Evolutionary conservation across 2,113 vertebrate species (phyloP), one percentile per base, ranked within the genome.

Genomic region (Ammodytes marinus): DNA sequence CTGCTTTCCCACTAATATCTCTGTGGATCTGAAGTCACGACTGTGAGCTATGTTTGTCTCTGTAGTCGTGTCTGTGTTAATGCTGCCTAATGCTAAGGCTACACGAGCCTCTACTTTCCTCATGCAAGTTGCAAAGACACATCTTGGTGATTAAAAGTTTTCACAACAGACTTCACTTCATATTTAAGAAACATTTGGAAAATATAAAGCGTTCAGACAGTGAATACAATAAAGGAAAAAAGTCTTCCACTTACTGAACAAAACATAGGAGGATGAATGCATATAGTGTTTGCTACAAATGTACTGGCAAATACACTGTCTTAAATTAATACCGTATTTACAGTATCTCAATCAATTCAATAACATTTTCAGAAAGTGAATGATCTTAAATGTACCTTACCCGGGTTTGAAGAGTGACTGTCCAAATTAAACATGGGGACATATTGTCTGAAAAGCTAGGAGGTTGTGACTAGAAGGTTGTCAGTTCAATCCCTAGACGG

Each of bases 21-120:
- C 69, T 49, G 2, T 11, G 69, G 70, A 77, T 60, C 49, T 27
- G 65, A 61, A 66, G 66, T 52, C 74, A 70, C 73, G 70, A 85
- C 76, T 17, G 4, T 0, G 0, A 67, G 68, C 46, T 39, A 39
- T 58, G 27, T 85, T 82, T 27, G n/a, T 49, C 74, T 63, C 61
- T 40, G 15, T 4, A n/a, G 39, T 82, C 45, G 37, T 14, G 75
- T 83, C 47, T 69, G 63, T 8, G 54, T 47, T 53, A 1, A 15
- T 57, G 52, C 50, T 39, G 60, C 35, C 39, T 45, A 52, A 2
- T 39, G 65, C 0, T 35, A 75, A 19, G 6, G n/a, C 39, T 58
- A 69, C 37, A 1, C 3, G 10, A 46, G n/a, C 12, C 49, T 40
- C n/a, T 59, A 4, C 2, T 49, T 61, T 27, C 12, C 49, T 81